phyloP scores from a whole-genome alignment of 2,113 vertebrate species.

The Bos javanicus region DNA sequence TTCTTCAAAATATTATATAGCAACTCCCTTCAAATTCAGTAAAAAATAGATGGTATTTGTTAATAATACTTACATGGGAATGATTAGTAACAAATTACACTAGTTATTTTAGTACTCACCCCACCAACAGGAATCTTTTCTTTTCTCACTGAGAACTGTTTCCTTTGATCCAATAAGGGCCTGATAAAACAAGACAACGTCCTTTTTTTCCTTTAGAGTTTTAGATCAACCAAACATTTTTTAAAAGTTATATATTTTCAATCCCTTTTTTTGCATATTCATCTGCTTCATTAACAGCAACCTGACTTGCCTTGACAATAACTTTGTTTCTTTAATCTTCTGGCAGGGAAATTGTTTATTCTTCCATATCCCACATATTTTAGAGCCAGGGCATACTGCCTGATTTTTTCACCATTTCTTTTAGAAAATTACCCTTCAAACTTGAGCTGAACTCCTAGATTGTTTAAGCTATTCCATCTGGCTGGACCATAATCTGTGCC shows the following conservation, averaged over 20 bases:
- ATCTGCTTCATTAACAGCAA: background rate
- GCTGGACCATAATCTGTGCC: background rate
- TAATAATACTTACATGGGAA: background rate
- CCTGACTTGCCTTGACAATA: background rate
- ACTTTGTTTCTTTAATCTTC: background rate
- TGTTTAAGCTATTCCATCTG: background rate
- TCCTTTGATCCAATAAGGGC: conserved; percentile 30
- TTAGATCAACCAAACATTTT: background rate
- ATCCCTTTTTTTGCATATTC: background rate
- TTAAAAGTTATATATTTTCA: background rate
- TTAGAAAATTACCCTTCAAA: background rate
- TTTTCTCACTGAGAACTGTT: conserved; percentile 54
- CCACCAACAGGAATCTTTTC: conserved; percentile 68
- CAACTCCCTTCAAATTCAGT: background rate
- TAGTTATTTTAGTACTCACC: conserved; percentile 55
- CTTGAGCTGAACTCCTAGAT: background rate
- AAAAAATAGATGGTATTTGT: background rate
- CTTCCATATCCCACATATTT: background rate
- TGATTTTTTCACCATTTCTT: background rate
- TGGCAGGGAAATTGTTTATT: background rate
- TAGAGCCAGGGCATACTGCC: background rate
- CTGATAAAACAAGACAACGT: conserved; percentile 53
- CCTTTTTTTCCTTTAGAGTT: background rate
- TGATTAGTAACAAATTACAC: background rate
- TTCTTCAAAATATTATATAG: background rate